Evolutionary conservation across 2,797 vertebrate genomes (phyloP), one percentile per base, ranked within the genome.

Genomic region (Valencia hispanica): DNA sequence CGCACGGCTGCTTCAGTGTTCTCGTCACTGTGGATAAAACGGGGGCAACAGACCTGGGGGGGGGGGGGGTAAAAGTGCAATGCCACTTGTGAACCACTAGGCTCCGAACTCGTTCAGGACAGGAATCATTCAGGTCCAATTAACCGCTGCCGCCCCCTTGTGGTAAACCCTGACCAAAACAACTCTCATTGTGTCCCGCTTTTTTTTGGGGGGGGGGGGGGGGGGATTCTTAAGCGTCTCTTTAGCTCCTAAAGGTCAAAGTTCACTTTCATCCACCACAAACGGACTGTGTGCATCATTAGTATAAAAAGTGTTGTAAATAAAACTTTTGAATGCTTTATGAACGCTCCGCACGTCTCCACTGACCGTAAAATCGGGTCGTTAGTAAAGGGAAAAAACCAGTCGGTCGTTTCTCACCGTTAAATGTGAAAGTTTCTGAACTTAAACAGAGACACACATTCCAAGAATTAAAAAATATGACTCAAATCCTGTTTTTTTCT

Each of bases 271-370:
- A 39, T 4, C 34, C 18, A 10, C 30, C 30, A 8, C 30, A 18
- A 34, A 8, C 8, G 4, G 61, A 20, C 34, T 11, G 34, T 22
- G 34, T 36, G 61, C 61, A 36, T 36, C 59, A 63, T 20, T 9
- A 36, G 34, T 20, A 4, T n/a, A 25, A 12, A 25, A 41, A 65
- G 63, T 41, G 63, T 65, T 65, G 15, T n/a, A 15, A 43, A 27
- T 68, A 8, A 45, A 68, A 15, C 39, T 45, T 27, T n/a, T 68
- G 43, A 68, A 68, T 68, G 65, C 65, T 68, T 68, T 45, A 43
- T 68, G 6, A 36, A n/a, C 11, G 5, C 36, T n/a, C 36, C 34
- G 22, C 36, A n/a, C 36, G 1, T 6, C n/a, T 12, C 25, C 25
- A 20, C 47, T 17, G 47, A 48, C 47, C 7, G 22, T n/a, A 48